These are phyloP conservation scores for Arothron firmamentum DNA, from an alignment of 2,113 vertebrate species.

Conservation along the genomic window DNA sequence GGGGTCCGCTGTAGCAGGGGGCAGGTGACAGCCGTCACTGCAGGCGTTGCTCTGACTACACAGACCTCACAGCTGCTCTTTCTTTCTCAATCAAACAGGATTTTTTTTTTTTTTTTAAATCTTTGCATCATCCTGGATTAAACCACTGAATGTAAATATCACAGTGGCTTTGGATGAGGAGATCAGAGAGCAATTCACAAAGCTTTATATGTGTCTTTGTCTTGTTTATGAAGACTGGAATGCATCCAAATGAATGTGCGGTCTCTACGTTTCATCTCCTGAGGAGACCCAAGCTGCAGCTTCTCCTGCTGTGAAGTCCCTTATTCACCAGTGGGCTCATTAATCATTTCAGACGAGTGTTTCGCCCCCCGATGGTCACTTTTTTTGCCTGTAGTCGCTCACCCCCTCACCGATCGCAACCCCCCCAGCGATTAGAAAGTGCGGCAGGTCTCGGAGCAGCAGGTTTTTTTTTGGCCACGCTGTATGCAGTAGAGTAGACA, in stretches of 20 bases:
- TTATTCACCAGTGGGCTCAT: conserved; percentile 16
- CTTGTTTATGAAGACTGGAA: conserved; percentile 31
- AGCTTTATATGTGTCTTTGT: conserved; percentile 48
- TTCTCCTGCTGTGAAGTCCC: conserved; percentile 2
- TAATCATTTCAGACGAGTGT: conserved; percentile 33
- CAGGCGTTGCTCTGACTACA: conserved; percentile 21
- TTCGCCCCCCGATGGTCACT: background rate
- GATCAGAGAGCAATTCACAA: conserved; percentile 68
- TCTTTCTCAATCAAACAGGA: too few relatives aligned
- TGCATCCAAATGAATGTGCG: conserved; percentile 59
- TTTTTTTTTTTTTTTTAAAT: conserved; percentile 32
- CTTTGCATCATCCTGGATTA: conserved; percentile 39
- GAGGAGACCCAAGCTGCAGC: background rate
- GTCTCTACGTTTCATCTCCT: conserved; percentile 20
- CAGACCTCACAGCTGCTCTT: conserved; percentile 11
- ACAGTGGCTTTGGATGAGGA: conserved; percentile 14
- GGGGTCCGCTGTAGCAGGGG: conserved; percentile 58
- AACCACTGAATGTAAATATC: conserved; percentile 75
- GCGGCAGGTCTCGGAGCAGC: conserved; percentile 3
- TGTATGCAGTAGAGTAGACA: conserved; percentile 57
- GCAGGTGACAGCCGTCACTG: conserved; percentile 50
- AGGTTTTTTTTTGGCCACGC: conserved; percentile 37
- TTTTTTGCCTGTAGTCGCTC: conserved; percentile 21
- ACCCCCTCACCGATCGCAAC: conserved; percentile 14
- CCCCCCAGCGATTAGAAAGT: conserved; percentile 25